Base-by-base conservation (phyloP, 2,888 invertebrate genomes). In the Neoitamus cyanurus region DNA sequence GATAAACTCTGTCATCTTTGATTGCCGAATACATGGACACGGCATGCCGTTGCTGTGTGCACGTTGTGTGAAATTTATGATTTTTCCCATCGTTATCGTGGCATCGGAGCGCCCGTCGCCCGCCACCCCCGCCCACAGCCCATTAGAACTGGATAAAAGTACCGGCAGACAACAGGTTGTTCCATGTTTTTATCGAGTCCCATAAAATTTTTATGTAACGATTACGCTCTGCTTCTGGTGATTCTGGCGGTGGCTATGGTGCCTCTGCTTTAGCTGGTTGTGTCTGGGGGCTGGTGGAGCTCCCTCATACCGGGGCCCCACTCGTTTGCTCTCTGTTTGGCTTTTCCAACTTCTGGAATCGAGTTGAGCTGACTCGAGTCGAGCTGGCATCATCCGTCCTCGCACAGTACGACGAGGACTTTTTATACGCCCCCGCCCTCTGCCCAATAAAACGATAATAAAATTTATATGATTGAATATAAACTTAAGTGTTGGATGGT, bases 391-490 rank as follows among this genome's bases (percentile, higher is more conserved):
- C 68, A 70, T 58, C 58, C 78, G 70, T 77, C 69, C 77, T 70
- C 20, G 31, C 37, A 25, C 30, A 48, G 69, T 80, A 7, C 72
- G 83, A 70, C 46, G 70, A 37, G 28, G 58, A 42, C 77, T 77
- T 84, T 78, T 83, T 84, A 85, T 84, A 69, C 68, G 68, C 37
- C n/a, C 28, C 37, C 69, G 5, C 15, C 69, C 31, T 36, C 36
- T 28, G 87, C 85, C 87, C 87, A 87, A 88, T 88, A 88, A 88
- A 88, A 88, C 87, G 88, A 88, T 88, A 88, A 88, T 88, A 88
- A 88, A 88, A 88, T 88, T 87, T 88, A 88, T 87, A 88, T 88
- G 88, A 88, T 88, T 87, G 88, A 87, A 88, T 88, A 88, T 88
- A 88, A 88, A 88, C 87, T 88, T 88, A 88, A 87, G 87, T 88